Base-by-base conservation (phyloP, 2,888 invertebrate genomes). In the Cephalotes varians region DNA sequence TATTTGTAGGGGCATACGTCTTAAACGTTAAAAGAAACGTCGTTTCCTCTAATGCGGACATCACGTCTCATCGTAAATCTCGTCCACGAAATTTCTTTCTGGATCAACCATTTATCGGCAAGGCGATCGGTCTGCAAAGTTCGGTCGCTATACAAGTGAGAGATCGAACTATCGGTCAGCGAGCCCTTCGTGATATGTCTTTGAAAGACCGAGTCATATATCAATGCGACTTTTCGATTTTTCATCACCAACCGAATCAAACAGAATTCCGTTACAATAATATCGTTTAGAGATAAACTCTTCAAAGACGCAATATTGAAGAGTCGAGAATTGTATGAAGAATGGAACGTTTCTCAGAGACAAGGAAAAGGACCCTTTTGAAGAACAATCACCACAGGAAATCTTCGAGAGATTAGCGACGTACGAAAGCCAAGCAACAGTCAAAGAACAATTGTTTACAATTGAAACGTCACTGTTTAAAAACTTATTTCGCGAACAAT, bases 1-100 rank as follows among this genome's bases (percentile, higher is more conserved):
- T 49, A 4, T 87, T 89, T 74, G 87, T 83, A 4, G 83, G 71
- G 2, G 91, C 90, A 7, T 90, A 87, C 54, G 85, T n/a, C n/a
- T n/a, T n/a, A n/a, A n/a, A 88, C 49, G 85, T 90, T 18, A 76
- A 84, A 12, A 82, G 88, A 62, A 47, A 64, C 44, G 0, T 85
- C 88, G 5, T 34, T 56, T 82, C 84, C 12, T 88, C 86, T 37
- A 87, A 90, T 28, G 47, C 85, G 0, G 87, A 91, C 4, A 91
- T 88, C 40, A 88, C 90, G 4, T 73, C 88, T 21, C 90, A 90
- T 37, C 88, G 89, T 21, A 88, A 87, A 28, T 60, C 87, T 9
- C 88, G 85, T 31, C 87, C 56, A 12, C 47, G 25, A 12, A 56
- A 69, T 79, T 31, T 44, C 18, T 56, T 34, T 47, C 25, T 25